A percentile compares a stretch with the other conserved stretches of the same genome.
phyloP scores from a whole-genome alignment of 2,797 vertebrate genomes.

The Eidolon dupreanum region DNA sequence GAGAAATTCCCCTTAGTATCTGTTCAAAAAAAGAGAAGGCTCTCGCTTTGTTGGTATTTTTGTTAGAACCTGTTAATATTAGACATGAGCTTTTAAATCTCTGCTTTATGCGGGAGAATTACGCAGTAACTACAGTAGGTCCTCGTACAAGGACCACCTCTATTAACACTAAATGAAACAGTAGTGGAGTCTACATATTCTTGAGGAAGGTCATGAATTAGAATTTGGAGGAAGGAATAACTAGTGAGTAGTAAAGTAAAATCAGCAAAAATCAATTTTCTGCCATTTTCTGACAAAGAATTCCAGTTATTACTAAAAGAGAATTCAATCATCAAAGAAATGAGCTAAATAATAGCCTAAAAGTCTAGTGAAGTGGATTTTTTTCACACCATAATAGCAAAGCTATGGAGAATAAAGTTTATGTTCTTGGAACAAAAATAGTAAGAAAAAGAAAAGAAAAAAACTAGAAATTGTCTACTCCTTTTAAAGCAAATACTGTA shows the following conservation, averaged over 20 bases:
- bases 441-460: not conserved
- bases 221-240: not conserved
- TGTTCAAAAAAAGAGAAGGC: not conserved
- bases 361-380: not conserved
- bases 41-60: not conserved
- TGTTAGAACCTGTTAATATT: not conserved
- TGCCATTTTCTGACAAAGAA: not conserved
- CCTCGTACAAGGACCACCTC: not conserved
- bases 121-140: not conserved
- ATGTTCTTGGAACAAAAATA: not conserved
- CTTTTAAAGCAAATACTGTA: not conserved
- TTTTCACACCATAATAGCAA: not conserved
- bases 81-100: not conserved
- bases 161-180: not conserved
- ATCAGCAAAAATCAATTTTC: slow-evolving; percentile 16
- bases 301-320: not conserved
- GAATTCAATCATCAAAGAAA: slow-evolving; percentile 28
- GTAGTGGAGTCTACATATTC: not conserved
- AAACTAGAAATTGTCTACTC: not conserved
- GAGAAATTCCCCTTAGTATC: not conserved
- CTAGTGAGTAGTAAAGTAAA: not conserved
- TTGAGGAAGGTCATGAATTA: not conserved
- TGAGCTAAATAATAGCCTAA: not conserved
- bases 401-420: not conserved
- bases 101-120: not conserved